Base-by-base conservation (phyloP, 2,888 invertebrate genomes). In the Apoderus coryli region DNA sequence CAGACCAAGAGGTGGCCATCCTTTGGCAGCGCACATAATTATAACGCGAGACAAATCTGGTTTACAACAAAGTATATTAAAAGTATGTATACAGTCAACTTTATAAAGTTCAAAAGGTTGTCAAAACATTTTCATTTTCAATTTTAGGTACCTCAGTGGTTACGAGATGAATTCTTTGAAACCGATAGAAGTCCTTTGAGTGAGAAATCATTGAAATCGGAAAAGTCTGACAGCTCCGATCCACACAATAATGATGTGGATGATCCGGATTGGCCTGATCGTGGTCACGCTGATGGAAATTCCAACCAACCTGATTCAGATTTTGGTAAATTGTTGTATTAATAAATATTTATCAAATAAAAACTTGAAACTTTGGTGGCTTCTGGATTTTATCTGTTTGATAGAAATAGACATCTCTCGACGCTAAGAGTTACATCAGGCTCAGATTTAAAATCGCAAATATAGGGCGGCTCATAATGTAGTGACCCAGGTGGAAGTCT, bases 1-100 rank as follows among this genome's bases (percentile, higher is more conserved):
- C 43, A 67, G 78, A 40, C 72, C 79, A 11, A 68, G 78, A 36
- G 70, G 71, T 7, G 74, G 76, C 31, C 88, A 89, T 61, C 84
- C 86, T 0, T 62, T 90, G 35, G 75, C 82, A 2, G 70, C 81
- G 22, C 86, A 90, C 53, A 86, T 92, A 50, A 78, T 88, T 49
- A 71, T 84, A 10, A 75, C 84, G 1, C 70, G 88, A 44, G 92
- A 93, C 56, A 85, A 89, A 48, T 86, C 88, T 49, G 92, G 86
- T 3, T 58, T 84, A 23, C 84, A 85, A 50, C 84, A 85, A 52
- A 85, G 84, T 47, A 71, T 86, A 42, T 61, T 86, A 2, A 85
- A 81, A 63, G 81, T 79, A 45, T 37, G 35, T 34, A 16, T 25
- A n/a, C 16, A 24, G 6, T 19, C n/a, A 19, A 19, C 19, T 19